Percentiles rank a stretch among this genome's conserved stretches.
These are phyloP conservation scores for Ceyx melanurus DNA, from an alignment of 2,113 vertebrate species.

Conservation along the genomic window DNA sequence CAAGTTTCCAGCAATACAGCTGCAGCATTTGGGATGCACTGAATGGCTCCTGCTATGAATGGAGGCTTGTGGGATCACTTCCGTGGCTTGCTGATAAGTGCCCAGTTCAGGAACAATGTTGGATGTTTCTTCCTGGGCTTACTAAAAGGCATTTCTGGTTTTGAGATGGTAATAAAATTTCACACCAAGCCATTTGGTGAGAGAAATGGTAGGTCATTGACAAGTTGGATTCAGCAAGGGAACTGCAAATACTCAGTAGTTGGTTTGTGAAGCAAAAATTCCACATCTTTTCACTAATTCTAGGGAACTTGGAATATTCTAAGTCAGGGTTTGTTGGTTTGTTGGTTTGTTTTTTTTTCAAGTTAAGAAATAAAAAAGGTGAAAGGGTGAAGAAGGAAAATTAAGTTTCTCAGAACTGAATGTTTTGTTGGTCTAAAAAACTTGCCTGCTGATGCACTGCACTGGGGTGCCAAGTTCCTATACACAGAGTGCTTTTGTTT, in stretches of 20 bases:
- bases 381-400: neutral
- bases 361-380: neutral
- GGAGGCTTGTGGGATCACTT: constrained; percentile 34
- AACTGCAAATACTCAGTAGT: neutral
- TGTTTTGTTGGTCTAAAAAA: neutral
- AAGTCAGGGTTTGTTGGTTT: neutral
- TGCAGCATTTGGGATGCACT: constrained; percentile 10
- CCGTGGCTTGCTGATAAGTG: neutral
- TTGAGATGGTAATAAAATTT: neutral
- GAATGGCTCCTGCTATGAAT: neutral
- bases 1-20: constrained; percentile 28
- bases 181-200: neutral
- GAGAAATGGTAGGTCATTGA: neutral
- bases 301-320: neutral
- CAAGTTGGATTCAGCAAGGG: neutral
- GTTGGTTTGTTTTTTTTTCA: neutral
- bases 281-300: neutral
- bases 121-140: neutral
- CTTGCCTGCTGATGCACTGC: neutral
- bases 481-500: neutral
- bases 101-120: neutral
- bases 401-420: neutral
- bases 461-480: neutral
- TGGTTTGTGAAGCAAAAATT: neutral
- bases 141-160: constrained; percentile 12